phyloP scores from a whole-genome alignment of 30 jellyfish, hydroid and myxozoan species.

The Chrysaora quinquecirrha region DNA sequence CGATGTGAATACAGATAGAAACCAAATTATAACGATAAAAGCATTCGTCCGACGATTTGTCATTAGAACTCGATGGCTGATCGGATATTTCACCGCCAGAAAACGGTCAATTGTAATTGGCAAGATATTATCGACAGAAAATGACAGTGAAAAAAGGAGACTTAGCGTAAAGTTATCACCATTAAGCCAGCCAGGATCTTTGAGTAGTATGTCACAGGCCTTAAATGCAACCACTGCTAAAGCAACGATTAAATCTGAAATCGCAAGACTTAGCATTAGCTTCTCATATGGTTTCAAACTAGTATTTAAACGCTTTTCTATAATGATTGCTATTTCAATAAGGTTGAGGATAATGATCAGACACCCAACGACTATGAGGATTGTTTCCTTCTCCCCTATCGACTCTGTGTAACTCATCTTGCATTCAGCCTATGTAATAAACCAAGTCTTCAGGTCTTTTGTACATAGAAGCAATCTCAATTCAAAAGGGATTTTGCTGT shows the following conservation, averaged over 20 bases:
- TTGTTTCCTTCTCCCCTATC: no score
- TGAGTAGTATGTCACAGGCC: neutral
- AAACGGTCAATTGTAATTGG: conserved; percentile 32
- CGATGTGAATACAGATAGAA: neutral
- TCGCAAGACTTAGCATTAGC: neutral
- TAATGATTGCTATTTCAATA: neutral
- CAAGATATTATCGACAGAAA: neutral
- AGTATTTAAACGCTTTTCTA: neutral
- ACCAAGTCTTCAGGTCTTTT: no score
- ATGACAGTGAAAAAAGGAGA: neutral
- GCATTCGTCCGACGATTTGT: neutral
- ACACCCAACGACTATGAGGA: no score
- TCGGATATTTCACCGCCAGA: conserved; percentile 26
- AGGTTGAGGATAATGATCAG: no score
- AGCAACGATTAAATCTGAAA: neutral
- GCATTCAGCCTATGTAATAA: no score
- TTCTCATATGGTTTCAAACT: conserved; percentile 15
- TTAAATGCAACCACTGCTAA: neutral
- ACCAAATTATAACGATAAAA: conserved; percentile 4
- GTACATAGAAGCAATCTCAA: no score
- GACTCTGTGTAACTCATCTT: no score
- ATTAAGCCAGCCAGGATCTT: neutral
- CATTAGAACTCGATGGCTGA: conserved; percentile 6
- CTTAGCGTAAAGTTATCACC: conserved; percentile 2
- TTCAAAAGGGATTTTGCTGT: no score